A percentile compares a stretch with the other conserved stretches of the same genome.
phyloP scores from a whole-genome alignment of 2,888 invertebrate species.

The Carterocephalus palaemon region DNA sequence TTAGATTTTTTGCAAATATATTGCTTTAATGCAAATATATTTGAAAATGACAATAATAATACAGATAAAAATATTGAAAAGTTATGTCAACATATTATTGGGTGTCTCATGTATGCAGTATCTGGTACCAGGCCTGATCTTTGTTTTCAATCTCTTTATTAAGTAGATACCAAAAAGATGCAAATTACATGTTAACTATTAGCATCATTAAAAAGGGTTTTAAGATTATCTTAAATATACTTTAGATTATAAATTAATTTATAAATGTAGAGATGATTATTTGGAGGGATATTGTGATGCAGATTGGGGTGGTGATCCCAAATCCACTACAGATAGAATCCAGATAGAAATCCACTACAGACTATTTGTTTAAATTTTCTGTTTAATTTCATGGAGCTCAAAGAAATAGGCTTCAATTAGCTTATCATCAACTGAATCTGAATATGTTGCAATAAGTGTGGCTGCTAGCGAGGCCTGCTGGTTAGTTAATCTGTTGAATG shows the following conservation, averaged over 20 bases:
- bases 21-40: no score
- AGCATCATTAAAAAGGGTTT: conserved; percentile 20
- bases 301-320: conserved; percentile 20
- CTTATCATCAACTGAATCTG: conserved; percentile 19
- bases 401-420: conserved; percentile 34
- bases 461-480: conserved; percentile 26
- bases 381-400: conserved; percentile 38
- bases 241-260: conserved; percentile 16
- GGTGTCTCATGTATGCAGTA: conserved; percentile 6
- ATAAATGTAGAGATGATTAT: conserved; percentile 1
- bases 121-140: conserved; percentile 6
- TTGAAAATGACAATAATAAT: no score
- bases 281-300: conserved; percentile 20
- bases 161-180: conserved; percentile 24
- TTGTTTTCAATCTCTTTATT: conserved; percentile 13
- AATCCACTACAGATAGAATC: no score
- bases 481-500: conserved; percentile 23
- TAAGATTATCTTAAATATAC: conserved; percentile 20
- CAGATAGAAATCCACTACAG: conserved; percentile 27
- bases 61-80: no score
- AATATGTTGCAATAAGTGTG: conserved; percentile 26
- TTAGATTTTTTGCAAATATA: no score
- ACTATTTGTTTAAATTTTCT: conserved; percentile 34
- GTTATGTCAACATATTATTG: conserved; percentile 3
- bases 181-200: conserved; percentile 20